Base-by-base conservation (phyloP, 37 sponge, comb jelly and placozoan genomes). In the Axinella damicornis region DNA sequence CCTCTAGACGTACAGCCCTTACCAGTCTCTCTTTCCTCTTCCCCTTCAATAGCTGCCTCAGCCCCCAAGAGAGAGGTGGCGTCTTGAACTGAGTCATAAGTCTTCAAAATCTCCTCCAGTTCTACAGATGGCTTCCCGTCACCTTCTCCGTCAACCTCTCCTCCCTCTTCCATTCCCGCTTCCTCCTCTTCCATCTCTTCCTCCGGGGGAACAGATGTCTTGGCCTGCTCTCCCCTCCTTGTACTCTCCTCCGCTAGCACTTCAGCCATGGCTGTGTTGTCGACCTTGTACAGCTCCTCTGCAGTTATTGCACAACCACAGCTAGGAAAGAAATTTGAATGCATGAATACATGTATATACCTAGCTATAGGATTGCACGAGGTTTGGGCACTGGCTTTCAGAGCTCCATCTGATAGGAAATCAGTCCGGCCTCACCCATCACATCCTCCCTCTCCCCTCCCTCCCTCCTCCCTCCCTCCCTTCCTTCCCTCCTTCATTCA, bases 231-330 rank as follows among this genome's bases (percentile, higher is more conserved):
- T 2, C 35, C 28, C 53, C n/a, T n/a, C 28, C 28, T 33, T 33
- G 33, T n/a, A 2, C 4, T 2, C 2, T 74, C 75, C 57, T 21
- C 22, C 32, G 65, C 63, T 19, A 91, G 24, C 19, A 91, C 67
- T 0, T 91, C 91, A 2, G 86, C 81, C 59, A 91, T 70, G 46
- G 77, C 91, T 31, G 91, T 91, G 71, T 85, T 91, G 82, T 91
- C 91, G 56, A 91, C 68, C 81, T 91, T 91, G 69, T 85, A 91
- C n/a, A 65, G 75, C 62, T 91, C 91, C 30, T 91, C 91, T 20
- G 86, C 86, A 66, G 61, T 79, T 27, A 91, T 34, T 20, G 38
- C 39, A 34, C 91, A 81, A 39, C 91, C 91, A 79, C 91, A 91
- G 33, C 85, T 85, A 39, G 46, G 46, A 46, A 46, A 4, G 85